Percentiles rank a stretch among this genome's conserved stretches.
phyloP scores from a whole-genome alignment of 2,797 vertebrate species.

The Labeo calbasu region DNA sequence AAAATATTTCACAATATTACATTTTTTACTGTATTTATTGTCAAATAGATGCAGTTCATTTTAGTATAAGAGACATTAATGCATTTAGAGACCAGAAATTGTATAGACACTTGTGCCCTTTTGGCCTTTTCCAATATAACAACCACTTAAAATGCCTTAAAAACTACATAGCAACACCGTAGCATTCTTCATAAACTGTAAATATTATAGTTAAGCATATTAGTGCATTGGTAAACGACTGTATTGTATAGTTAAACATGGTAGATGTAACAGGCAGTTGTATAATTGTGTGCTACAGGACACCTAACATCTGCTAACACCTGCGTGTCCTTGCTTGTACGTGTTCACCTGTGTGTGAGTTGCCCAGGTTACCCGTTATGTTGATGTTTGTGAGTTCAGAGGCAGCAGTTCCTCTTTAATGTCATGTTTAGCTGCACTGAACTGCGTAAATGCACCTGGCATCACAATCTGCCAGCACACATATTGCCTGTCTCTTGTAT shows the following conservation, averaged over 20 bases:
- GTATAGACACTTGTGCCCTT: neutral
- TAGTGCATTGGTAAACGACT: neutral
- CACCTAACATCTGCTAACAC: conserved; percentile 1
- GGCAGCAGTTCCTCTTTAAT: conserved; percentile 45
- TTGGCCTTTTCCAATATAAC: neutral
- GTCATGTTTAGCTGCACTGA: conserved; percentile 47
- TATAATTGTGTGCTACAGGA: neutral
- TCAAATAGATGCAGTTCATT: too few relatives aligned
- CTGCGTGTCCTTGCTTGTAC: neutral
- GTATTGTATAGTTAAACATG: neutral
- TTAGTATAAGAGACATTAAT: too few relatives aligned
- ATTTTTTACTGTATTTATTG: too few relatives aligned
- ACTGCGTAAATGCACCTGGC: conserved; percentile 40
- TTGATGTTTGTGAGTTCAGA: conserved; percentile 38
- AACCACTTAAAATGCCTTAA: neutral
- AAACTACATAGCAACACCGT: neutral
- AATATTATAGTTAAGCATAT: neutral
- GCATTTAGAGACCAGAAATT: too few relatives aligned
- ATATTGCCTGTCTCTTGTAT: conserved; percentile 28
- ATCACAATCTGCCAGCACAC: conserved; percentile 26
- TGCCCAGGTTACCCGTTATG: conserved; percentile 25
- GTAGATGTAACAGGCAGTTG: neutral
- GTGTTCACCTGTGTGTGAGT: conserved; percentile 19
- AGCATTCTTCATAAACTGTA: neutral
- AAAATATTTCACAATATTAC: neutral